These are phyloP conservation scores for Passer domesticus DNA, from an alignment of 2,113 vertebrate species.

Conservation along the genomic window DNA sequence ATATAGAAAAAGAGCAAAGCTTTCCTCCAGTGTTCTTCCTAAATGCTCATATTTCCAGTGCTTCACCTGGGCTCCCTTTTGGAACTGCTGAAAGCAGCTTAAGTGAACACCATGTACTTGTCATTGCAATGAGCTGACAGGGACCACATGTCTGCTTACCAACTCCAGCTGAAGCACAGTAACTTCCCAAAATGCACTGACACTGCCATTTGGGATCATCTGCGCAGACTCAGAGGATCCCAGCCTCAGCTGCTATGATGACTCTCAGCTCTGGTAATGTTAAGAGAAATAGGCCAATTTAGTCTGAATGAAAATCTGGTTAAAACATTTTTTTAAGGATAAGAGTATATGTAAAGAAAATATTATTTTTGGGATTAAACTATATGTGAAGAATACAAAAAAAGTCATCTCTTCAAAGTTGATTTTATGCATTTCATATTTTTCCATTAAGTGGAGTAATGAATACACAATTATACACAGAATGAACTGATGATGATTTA, in stretches of 20 bases:
- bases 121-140: neutral
- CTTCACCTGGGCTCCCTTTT: constrained; percentile 7
- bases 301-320: neutral
- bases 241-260: neutral
- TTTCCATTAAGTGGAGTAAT: neutral
- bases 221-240: neutral
- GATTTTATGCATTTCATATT: neutral
- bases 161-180: neutral
- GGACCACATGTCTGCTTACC: constrained; percentile 11
- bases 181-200: neutral
- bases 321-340: neutral
- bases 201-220: neutral
- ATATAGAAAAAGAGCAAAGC: neutral
- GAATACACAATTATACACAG: neutral
- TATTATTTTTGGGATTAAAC: neutral
- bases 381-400: neutral
- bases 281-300: neutral
- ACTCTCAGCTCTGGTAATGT: neutral
- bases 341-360: neutral
- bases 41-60: neutral
- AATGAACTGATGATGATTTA: neutral
- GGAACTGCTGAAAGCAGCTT: neutral
- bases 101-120: constrained; percentile 16
- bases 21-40: neutral
- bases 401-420: neutral